Evolutionary conservation across 2,113 vertebrate species (phyloP).

Genomic region (Rissa tridactyla): DNA sequence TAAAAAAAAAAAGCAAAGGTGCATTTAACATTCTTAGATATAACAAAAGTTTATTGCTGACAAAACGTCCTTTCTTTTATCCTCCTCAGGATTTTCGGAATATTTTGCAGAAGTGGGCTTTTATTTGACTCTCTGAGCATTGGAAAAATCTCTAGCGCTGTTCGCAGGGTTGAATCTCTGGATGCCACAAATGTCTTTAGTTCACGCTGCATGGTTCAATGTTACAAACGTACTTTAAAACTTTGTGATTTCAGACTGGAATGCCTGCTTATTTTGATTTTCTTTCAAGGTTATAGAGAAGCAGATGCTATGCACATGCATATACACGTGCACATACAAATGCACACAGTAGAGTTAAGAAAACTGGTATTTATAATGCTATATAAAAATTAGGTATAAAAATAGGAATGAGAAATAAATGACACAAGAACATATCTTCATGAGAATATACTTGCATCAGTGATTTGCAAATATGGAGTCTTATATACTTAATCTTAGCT

Average conservation of each 20-base stretch:
- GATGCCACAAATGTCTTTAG: not conserved
- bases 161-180: not conserved
- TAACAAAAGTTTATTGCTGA: not conserved
- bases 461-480: not conserved
- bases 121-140: not conserved
- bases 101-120: constrained; percentile 15
- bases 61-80: not conserved
- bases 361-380: not conserved
- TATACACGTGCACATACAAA: not conserved
- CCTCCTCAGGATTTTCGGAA: not conserved
- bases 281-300: not conserved
- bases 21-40: not conserved
- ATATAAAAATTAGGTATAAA: not conserved
- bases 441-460: not conserved
- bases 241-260: not conserved
- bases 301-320: not conserved
- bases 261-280: not conserved
- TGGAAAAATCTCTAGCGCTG: not conserved
- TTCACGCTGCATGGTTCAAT: not conserved
- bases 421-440: not conserved
- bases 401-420: not conserved
- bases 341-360: not conserved
- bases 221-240: not conserved
- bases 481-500: not conserved
- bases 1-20: not conserved